Evolutionary conservation across 2,113 vertebrate genomes (phyloP), one percentile per base, ranked within the genome.

Genomic region (Capreolus pygargus): DNA sequence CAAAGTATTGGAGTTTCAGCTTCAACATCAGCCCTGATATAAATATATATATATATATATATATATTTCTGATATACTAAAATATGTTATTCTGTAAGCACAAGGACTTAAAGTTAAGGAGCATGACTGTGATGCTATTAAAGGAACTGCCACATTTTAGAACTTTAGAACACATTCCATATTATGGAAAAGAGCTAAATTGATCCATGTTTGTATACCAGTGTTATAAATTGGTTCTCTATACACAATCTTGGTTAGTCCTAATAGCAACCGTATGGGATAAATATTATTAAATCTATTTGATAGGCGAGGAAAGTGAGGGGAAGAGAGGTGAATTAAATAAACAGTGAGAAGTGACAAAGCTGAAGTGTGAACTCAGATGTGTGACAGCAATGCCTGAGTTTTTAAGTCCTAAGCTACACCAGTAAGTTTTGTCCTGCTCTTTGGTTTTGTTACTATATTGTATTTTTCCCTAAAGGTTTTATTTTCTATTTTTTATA

Each of bases 221-320:
- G 3, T 39, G n/a, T 82, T 50, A 54, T 87, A 91, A 70, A 85
- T 83, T 27, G 85, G 82, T 81, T 91, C 54, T 55, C 10, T 47
- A 79, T 4, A 70, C 76, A 33, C 19, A 54, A 64, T 74, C 54
- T 76, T 10, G 30, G 15, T 55, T 55, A 52, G 74, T 91, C n/a
- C 64, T 82, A 83, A 76, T 14, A 92, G 39, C 74, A 94, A 45
- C 12, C 14, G 7, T 28, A 39, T 36, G 50, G 55, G 23, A 67
- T 55, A 74, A 96, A 78, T 95, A 84, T 58, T 95, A 89, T 82
- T 94, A 74, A 86, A 76, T 78, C 78, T 57, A 28, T 50, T 45
- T 89, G 84, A 94, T 61, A 78, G 86, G 89, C 50, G 36, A 95
- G 58, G 50, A 95, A 87, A 87, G 21, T 9, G 27, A 89, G 58